Evolutionary conservation across 1,140 invertebrate species (phyloP).

Genomic region (Platyscapa corneri): DNA sequence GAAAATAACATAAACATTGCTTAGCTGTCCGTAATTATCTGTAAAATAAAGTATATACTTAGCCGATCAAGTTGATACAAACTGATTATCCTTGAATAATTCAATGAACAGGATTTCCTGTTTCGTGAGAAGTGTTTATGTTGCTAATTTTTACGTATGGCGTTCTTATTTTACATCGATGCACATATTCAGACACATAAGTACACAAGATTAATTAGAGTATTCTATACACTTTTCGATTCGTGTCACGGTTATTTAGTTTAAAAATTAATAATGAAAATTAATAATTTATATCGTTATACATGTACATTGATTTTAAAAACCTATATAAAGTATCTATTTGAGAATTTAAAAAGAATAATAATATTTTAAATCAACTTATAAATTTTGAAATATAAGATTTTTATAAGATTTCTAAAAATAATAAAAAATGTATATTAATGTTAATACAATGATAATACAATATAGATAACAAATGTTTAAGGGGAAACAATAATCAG

Average conservation of each 20-base stretch:
- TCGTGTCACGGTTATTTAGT: background rate
- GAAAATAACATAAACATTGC: background rate
- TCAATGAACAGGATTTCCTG: constrained; percentile 29
- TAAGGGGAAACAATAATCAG: too few relatives aligned
- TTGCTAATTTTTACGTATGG: background rate
- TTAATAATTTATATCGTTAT: background rate
- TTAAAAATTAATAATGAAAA: background rate
- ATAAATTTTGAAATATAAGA: too few relatives aligned
- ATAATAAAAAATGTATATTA: background rate
- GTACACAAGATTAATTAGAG: background rate
- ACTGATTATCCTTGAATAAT: background rate
- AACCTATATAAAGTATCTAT: background rate
- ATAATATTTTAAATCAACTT: too few relatives aligned
- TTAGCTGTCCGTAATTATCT: background rate
- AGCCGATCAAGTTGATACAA: background rate
- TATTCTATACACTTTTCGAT: constrained; percentile 14
- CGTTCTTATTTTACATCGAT: background rate
- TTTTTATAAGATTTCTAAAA: background rate
- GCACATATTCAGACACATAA: background rate
- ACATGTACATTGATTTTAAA: background rate
- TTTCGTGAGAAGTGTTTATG: background rate
- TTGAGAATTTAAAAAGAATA: background rate
- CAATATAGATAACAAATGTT: too few relatives aligned
- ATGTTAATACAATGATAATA: background rate
- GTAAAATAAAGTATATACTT: background rate